Evolutionary conservation across 2,888 invertebrate species (phyloP), one percentile per base, ranked within the genome.

Genomic region (Onthophagus sagittarius): DNA sequence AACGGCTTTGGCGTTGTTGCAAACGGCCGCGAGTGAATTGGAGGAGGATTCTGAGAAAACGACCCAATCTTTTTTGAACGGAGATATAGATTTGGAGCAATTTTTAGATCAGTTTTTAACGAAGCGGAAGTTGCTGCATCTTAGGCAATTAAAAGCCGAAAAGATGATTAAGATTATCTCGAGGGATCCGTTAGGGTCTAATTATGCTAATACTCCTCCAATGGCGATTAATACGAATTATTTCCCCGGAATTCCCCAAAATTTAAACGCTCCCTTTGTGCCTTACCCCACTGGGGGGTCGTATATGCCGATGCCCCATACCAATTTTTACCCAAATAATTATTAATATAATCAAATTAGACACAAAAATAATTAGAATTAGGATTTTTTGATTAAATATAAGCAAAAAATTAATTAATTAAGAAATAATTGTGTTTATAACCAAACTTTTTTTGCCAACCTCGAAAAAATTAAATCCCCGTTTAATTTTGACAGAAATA

Each of bases 31-130:
- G 31, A 95, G 96, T 39, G 94, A 97, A 87, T 92, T 93, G 72
- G 99, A 99, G 84, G 98, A 98, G 82, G 92, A 95, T 82, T 95
- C 97, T 0, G 99, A 99, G 86, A 89, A 89, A 76, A 84, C 93
- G 65, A 93, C 95, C 0, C 92, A 94, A 80, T 90, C 92, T 77
- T 97, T 98, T 81, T 87, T 96, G 62, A 89, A 91, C 11, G 92
- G 91, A 6, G 90, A 90, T 82, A 84, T 87, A 1, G 90, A 92
- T 72, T 87, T 93, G 5, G 98, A 98, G 15, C 90, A 91, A 75
- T 99, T 98, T 83, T 86, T 98, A 3, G 94, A 94, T 75, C 90
- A 94, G 74, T 99, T 97, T 84, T 88, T 94, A 73, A 88, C 89
- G 0, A 89, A 90, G 75, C 90, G 98, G 67, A 91, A 92, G 80